Evolutionary conservation across 2,113 vertebrate species (phyloP).

Genomic region (Meriones unguiculatus): DNA sequence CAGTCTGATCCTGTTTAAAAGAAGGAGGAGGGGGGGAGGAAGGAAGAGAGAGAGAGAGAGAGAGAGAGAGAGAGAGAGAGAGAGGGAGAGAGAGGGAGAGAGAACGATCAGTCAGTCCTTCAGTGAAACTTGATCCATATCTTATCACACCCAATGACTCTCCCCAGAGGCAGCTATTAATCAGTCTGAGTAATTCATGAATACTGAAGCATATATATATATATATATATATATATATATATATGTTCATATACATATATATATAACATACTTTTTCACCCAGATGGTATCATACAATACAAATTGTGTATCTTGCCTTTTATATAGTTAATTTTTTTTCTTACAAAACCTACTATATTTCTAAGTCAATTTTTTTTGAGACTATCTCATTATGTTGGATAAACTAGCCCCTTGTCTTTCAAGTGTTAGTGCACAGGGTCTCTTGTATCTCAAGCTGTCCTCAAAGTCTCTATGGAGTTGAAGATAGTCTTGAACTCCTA

Average conservation of each 20-base stretch:
- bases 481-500: neutral
- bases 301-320: constrained; percentile 35
- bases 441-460: neutral
- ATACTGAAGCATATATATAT: neutral
- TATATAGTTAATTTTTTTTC: neutral
- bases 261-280: neutral
- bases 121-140: neutral
- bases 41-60: neutral
- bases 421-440: neutral
- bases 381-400: neutral
- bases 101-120: neutral
- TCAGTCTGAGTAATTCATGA: neutral
- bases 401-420: neutral
- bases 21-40: neutral
- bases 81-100: neutral
- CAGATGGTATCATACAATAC: neutral
- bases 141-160: constrained; percentile 1
- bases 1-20: neutral
- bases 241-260: no score
- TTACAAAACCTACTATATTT: neutral
- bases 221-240: no score
- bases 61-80: no score
- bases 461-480: neutral
- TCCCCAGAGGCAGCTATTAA: neutral
- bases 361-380: constrained; percentile 1